Evolutionary conservation across 2,797 vertebrate genomes (phyloP).

Genomic region (Danio jaintianensis): DNA sequence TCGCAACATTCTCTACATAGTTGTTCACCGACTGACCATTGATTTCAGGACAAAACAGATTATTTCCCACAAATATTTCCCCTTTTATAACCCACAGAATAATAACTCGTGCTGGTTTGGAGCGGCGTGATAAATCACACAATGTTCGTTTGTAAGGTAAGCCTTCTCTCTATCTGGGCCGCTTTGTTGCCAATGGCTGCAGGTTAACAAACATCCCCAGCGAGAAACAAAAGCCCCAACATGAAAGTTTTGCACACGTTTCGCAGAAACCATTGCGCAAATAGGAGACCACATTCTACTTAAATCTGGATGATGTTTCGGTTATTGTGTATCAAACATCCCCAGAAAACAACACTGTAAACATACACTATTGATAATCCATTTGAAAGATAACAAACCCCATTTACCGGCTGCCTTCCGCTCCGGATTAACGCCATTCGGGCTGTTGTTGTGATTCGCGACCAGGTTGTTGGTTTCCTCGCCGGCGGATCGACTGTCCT

Average conservation of each 20-base stretch:
- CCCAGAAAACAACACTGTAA: background rate
- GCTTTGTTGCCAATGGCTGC: background rate
- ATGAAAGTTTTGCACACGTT: conserved; percentile 9
- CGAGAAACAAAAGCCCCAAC: background rate
- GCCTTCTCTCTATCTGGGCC: background rate
- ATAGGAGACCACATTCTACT: background rate
- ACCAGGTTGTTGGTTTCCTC: conserved; percentile 96
- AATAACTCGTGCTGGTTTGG: background rate
- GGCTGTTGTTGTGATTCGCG: conserved; percentile 81
- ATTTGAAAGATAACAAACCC: background rate
- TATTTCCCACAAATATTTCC: too few species aligned
- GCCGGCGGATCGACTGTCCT: conserved; percentile 70
- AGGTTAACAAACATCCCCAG: background rate
- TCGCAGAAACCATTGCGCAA: too few species aligned
- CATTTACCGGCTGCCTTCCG: conserved; percentile 62
- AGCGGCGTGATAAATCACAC: background rate
- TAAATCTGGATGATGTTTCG: background rate
- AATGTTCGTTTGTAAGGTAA: background rate
- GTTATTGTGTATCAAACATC: background rate
- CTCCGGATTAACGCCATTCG: conserved; percentile 78
- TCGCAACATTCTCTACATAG: too few species aligned
- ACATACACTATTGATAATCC: background rate
- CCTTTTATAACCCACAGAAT: background rate
- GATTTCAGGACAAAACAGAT: too few species aligned
- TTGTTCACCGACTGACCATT: too few species aligned